Evolutionary conservation across 2,888 invertebrate species (phyloP), one percentile per base, ranked within the genome.

Genomic region (Sinhomidia bicolor): DNA sequence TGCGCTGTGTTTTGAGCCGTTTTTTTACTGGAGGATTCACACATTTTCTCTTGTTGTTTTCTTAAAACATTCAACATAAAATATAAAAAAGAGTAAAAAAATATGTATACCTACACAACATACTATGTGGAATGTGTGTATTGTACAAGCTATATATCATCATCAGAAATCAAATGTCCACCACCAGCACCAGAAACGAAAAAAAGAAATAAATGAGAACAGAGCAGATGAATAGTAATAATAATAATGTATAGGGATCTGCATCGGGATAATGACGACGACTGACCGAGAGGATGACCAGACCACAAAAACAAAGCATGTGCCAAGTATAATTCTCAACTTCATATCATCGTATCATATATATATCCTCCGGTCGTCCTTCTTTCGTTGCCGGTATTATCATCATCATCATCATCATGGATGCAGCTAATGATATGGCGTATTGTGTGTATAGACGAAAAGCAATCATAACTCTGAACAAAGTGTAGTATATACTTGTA

Each of bases 121-220:
- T n/a, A n/a, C n/a, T n/a, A n/a, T n/a, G n/a, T n/a, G n/a, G n/a
- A n/a, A n/a, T n/a, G n/a, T n/a, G n/a, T n/a, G n/a, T n/a, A n/a
- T n/a, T n/a, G 26, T 14, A 51, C 41, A 76, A 14, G 29, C 32
- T 44, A 29, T 36, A 81, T 80, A 80, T 60, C 79, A 78, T 74
- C 68, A 51, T 60, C 65, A 65, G 76, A 78, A 85, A 78, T 85
- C 85, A 85, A n/a, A 47, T 85, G 85, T 85, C 78, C 76, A 54
- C 78, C 76, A 54, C 36, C 44, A 57, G 41, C 17, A n/a, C n/a
- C n/a, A n/a, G n/a, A n/a, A n/a, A n/a, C n/a, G 65, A 62, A 23
- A 62, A 1, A 6, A 12, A 20, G 14, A 65, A 60, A 60, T 32
- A 74, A 60, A 84, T 74, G 76, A 71, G 85, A 84, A 84, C 51